Evolutionary conservation across 2,113 vertebrate species (phyloP).

Genomic region (Formicarius rufipectus): DNA sequence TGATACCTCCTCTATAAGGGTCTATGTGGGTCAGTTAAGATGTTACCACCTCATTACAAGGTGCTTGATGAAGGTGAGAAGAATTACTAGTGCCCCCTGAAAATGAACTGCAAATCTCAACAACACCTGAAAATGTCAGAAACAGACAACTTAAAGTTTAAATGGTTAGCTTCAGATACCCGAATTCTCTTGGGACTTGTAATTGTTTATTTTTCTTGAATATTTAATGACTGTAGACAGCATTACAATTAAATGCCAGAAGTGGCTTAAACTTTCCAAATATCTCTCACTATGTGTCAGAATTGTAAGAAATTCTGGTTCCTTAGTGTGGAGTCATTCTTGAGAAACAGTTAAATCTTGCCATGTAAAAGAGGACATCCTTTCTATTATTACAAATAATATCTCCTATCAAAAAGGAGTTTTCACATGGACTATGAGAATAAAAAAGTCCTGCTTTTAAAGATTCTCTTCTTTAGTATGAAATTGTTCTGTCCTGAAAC

Average conservation of each 20-base stretch:
- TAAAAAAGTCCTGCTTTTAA: background rate
- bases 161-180: background rate
- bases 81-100: background rate
- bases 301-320: background rate
- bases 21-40: background rate
- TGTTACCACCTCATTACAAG: background rate
- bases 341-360: background rate
- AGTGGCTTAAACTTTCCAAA: background rate
- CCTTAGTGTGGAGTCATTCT: background rate
- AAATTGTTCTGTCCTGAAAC: background rate
- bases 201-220: background rate
- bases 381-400: background rate
- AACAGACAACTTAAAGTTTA: background rate
- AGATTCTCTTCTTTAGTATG: background rate
- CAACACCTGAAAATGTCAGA: background rate
- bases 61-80: background rate
- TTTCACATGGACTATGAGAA: background rate
- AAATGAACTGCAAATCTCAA: background rate
- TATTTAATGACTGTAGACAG: background rate
- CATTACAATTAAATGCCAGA: background rate
- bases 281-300: background rate
- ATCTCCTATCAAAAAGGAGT: background rate
- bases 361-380: background rate
- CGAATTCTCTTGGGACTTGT: background rate
- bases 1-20: background rate